phyloP scores from a whole-genome alignment of 2,888 invertebrate genomes.

The Temnothorax unifasciatus region DNA sequence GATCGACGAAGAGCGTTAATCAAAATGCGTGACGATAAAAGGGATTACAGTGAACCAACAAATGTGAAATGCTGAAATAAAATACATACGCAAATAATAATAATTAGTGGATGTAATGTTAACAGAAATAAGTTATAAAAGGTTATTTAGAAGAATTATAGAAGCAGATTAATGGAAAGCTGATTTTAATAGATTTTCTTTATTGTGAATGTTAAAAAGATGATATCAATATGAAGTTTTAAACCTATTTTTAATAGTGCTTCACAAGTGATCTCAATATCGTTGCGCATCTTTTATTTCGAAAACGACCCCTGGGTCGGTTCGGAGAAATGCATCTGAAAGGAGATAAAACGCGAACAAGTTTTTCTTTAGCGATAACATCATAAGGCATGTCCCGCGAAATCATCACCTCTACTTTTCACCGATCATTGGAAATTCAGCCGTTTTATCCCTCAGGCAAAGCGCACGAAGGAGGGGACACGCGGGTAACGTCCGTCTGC shows the following conservation, averaged over 20 bases:
- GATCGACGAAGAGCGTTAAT: background rate
- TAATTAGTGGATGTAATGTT: background rate
- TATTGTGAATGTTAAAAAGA: background rate
- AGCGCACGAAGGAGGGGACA: background rate
- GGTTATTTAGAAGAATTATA: background rate
- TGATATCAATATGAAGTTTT: background rate
- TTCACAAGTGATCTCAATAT: background rate
- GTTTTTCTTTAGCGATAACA: constrained; percentile 15
- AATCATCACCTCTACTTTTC: constrained; percentile 36
- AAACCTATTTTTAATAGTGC: background rate
- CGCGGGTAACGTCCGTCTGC: constrained; percentile 70
- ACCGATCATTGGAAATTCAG: constrained; percentile 46
- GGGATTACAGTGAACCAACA: background rate
- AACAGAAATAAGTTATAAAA: constrained; percentile 3
- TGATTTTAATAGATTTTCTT: background rate
- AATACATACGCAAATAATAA: background rate
- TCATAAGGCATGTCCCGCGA: constrained; percentile 21
- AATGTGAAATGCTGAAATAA: background rate
- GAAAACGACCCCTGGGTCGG: background rate
- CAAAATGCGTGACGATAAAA: constrained; percentile 2
- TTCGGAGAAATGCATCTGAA: background rate
- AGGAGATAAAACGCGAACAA: background rate
- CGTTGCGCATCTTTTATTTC: no score
- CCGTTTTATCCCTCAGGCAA: constrained; percentile 41
- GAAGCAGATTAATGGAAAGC: background rate